Evolutionary conservation across 2,888 invertebrate species (phyloP).

Genomic region (Erebia palarica): DNA sequence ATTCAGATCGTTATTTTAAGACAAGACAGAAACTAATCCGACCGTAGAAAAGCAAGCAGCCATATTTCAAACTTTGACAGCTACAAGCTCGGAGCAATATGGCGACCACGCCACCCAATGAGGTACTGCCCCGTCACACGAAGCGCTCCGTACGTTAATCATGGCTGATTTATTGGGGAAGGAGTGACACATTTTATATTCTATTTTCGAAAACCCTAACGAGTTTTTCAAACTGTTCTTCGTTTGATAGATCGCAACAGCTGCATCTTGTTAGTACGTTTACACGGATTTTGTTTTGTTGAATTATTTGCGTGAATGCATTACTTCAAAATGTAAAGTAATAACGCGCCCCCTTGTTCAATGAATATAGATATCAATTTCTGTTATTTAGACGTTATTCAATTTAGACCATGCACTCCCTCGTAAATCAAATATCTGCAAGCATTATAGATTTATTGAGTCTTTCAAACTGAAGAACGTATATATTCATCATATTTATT

Average conservation of each 20-base stretch:
- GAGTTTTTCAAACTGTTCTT: conserved; percentile 78
- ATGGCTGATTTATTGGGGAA: conserved; percentile 78
- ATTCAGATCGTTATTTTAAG: conserved; percentile 69
- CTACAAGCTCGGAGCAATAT: conserved; percentile 80
- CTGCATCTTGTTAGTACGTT: conserved; percentile 79
- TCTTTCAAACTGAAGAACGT: conserved; percentile 49
- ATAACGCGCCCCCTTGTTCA: conserved; percentile 52
- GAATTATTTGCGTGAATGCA: conserved; percentile 73
- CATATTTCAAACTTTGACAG: conserved; percentile 82
- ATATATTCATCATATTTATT: conserved; percentile 61
- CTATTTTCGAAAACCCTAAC: conserved; percentile 78
- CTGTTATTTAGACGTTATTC: conserved; percentile 62
- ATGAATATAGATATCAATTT: conserved; percentile 44
- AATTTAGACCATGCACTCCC: conserved; percentile 68
- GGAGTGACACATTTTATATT: conserved; percentile 82
- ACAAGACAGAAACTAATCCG: conserved; percentile 72
- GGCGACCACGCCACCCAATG: conserved; percentile 81
- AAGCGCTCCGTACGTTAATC: conserved; percentile 76
- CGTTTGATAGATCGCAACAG: conserved; percentile 72
- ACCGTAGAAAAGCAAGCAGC: conserved; percentile 66
- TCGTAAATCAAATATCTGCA: conserved; percentile 62
- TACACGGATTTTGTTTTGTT: conserved; percentile 69
- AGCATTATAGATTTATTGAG: conserved; percentile 66
- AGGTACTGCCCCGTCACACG: conserved; percentile 77
- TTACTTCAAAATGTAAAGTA: conserved; percentile 50